phyloP scores from a whole-genome alignment of 2,888 invertebrate genomes.

The Orthosia gracilis region DNA sequence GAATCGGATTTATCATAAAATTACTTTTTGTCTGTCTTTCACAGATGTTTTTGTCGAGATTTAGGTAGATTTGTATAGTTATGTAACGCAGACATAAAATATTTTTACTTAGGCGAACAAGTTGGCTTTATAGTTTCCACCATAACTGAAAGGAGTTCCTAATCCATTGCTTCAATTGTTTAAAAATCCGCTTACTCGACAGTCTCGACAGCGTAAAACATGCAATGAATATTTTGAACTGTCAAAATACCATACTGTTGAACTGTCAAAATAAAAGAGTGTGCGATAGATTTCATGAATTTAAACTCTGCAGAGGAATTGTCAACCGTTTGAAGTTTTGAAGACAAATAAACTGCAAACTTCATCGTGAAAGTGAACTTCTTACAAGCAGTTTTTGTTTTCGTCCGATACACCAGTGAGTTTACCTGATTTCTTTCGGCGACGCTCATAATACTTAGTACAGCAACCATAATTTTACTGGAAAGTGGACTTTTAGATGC shows the following conservation, averaged over 20 bases:
- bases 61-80: no score
- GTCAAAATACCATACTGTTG: no score
- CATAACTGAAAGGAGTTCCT: no score
- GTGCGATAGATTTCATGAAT: no score
- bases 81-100: no score
- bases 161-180: no score
- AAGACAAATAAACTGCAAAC: conserved; percentile 2
- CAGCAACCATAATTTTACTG: conserved; percentile 69
- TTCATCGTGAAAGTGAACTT: conserved; percentile 70
- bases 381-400: conserved; percentile 69
- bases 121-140: no score
- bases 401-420: conserved; percentile 69
- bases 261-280: no score
- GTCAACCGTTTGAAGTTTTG: neutral
- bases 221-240: no score
- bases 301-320: neutral
- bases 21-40: neutral
- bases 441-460: conserved; percentile 73
- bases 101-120: no score
- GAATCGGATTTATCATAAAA: neutral
- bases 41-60: neutral
- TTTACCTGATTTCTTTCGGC: conserved; percentile 80
- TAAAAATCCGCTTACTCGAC: no score
- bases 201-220: no score
- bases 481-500: conserved; percentile 64